These are phyloP conservation scores for Platycheirus albimanus DNA, from an alignment of 2,888 invertebrate species.

Conservation along the genomic window DNA sequence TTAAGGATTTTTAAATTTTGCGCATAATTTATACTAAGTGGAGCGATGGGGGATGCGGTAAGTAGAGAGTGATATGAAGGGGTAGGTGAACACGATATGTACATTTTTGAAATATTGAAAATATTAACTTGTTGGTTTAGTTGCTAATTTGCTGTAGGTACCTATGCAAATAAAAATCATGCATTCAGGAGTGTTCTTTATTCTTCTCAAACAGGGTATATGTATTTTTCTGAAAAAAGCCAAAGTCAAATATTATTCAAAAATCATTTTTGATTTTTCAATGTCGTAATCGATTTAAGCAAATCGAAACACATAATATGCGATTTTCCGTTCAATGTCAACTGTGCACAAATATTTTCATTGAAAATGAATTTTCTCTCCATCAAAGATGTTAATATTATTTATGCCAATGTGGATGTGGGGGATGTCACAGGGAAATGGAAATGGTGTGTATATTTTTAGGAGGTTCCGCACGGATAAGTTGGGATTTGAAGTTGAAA, in stretches of 20 bases:
- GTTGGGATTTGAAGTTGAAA: neutral
- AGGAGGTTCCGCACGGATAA: neutral
- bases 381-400: neutral
- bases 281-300: neutral
- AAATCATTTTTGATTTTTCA: neutral
- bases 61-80: neutral
- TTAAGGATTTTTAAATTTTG: neutral
- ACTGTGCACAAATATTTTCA: neutral
- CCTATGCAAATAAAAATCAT: neutral
- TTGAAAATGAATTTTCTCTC: neutral
- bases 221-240: neutral
- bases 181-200: neutral
- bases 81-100: too few species aligned
- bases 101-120: too few species aligned
- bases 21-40: neutral
- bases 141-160: neutral
- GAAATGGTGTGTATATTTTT: too few species aligned
- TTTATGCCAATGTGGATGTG: neutral
- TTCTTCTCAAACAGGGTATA: neutral
- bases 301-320: slow-evolving; percentile 1
- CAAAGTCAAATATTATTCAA: neutral
- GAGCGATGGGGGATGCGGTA: too few species aligned
- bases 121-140: neutral
- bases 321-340: slow-evolving; percentile 13
- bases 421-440: neutral